Percentiles rank a stretch among this genome's conserved stretches.
These are phyloP conservation scores for Labeo calbasu DNA, from an alignment of 2,797 vertebrate species.

Conservation along the genomic window DNA sequence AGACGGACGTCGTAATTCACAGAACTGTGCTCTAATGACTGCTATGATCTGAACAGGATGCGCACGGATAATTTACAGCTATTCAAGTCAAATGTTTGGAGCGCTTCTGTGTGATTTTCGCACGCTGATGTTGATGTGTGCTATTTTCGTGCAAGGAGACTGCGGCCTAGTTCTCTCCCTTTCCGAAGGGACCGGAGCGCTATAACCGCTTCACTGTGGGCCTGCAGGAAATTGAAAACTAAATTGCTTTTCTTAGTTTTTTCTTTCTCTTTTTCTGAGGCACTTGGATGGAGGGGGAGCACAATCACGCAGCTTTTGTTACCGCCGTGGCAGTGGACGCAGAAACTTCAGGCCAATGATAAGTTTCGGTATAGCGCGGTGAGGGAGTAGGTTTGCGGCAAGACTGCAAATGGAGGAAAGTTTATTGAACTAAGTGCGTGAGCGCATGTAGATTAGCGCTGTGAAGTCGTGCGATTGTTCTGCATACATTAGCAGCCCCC, in stretches of 20 bases:
- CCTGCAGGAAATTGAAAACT: slow-evolving; percentile 80
- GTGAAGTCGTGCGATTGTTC: slow-evolving; percentile 27
- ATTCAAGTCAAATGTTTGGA: slow-evolving; percentile 19
- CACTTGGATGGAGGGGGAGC: slow-evolving; percentile 29
- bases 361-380: slow-evolving; percentile 10
- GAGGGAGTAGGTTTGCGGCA: slow-evolving; percentile 14
- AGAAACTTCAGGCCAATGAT: slow-evolving; percentile 24
- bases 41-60: slow-evolving; percentile 26
- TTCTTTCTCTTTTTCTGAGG: slow-evolving; percentile 60
- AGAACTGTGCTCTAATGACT: slow-evolving; percentile 26
- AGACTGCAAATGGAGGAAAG: not conserved
- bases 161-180: slow-evolving; percentile 76
- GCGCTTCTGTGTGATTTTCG: slow-evolving; percentile 51
- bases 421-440: slow-evolving; percentile 9
- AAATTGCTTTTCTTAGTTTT: slow-evolving; percentile 78
- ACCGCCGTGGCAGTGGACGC: slow-evolving; percentile 17
- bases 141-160: slow-evolving; percentile 79
- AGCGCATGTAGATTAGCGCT: slow-evolving; percentile 24
- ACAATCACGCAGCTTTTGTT: slow-evolving; percentile 51
- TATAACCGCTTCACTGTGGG: slow-evolving; percentile 75
- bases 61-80: slow-evolving; percentile 21
- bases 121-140: slow-evolving; percentile 55
- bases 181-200: slow-evolving; percentile 74
- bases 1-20: not conserved
- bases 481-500: slow-evolving; percentile 42